Percentiles rank a stretch among this genome's conserved stretches.
These are phyloP conservation scores for Acleris sparsana DNA, from an alignment of 2,888 invertebrate species.

Conservation along the genomic window DNA sequence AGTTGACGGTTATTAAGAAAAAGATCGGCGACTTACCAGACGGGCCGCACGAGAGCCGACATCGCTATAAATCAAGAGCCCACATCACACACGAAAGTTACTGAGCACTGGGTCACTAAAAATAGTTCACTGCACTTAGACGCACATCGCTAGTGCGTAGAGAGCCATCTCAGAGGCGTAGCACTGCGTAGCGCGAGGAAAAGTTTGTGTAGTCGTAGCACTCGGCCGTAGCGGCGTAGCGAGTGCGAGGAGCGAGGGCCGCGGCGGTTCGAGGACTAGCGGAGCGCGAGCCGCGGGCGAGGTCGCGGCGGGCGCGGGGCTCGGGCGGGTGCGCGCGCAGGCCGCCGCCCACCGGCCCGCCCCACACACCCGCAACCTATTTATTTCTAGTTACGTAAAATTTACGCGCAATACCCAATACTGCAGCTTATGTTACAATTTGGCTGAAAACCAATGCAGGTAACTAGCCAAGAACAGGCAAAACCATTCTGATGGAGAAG, in stretches of 20 bases:
- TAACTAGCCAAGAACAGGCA: not conserved
- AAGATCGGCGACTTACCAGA: conserved; percentile 73
- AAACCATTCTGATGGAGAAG: conserved; percentile 41
- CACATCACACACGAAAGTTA: conserved; percentile 76
- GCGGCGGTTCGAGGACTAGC: conserved; percentile 38
- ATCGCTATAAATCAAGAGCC: conserved; percentile 79
- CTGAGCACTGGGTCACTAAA: conserved; percentile 61
- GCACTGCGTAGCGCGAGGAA: conserved; percentile 59
- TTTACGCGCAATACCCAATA: conserved; percentile 82
- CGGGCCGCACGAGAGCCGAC: conserved; percentile 82
- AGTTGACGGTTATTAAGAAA: conserved; percentile 48
- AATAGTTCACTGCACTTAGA: conserved; percentile 63
- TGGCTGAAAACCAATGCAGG: conserved; percentile 44
- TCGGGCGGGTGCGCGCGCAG: conserved; percentile 64
- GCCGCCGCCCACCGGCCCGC: conserved; percentile 77
- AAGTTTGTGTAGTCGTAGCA: conserved; percentile 74
- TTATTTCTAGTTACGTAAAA: conserved; percentile 84
- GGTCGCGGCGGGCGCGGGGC: conserved; percentile 42
- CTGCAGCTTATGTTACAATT: conserved; percentile 74
- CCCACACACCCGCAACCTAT: conserved; percentile 83
- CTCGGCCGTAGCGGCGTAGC: conserved; percentile 61
- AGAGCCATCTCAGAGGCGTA: conserved; percentile 52
- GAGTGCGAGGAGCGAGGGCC: conserved; percentile 51
- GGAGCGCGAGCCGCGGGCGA: conserved; percentile 43
- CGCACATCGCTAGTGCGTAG: conserved; percentile 51